Evolutionary conservation across 2,113 vertebrate genomes (phyloP), one percentile per base, ranked within the genome.

Genomic region (Nothoprocta perdicaria): DNA sequence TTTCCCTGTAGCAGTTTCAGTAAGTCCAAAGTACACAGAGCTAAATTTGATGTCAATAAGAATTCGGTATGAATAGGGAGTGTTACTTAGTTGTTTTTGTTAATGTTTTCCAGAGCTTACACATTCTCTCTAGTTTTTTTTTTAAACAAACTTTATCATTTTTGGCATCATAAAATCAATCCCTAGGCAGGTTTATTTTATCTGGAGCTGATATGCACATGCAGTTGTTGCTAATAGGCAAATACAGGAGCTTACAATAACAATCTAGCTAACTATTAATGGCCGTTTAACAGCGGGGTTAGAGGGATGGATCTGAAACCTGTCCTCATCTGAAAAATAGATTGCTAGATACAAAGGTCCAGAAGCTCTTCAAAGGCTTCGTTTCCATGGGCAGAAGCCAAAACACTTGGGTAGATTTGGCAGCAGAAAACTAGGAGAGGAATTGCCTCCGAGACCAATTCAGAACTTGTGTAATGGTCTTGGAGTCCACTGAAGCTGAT

Each of bases 41-140:
- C 87, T 93, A 94, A 96, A 94, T 96, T 95, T 86, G 68, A 95
- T 95, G 96, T 83, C 68, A 77, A 80, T 93, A 78, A 73, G 93
- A 96, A 95, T 91, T 91, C 94, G 80, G 92, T 81, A 96, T 88
- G 92, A 95, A 94, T 86, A 89, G 92, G 91, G 94, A 92, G 85
- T 92, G 89, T 88, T 90, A 92, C 92, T 94, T 68, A 80, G 91
- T 75, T 94, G 89, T 96, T 95, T 94, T 96, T 95, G 94, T 96
- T 96, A 95, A 96, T 96, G 94, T 96, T 95, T 96, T 96, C 94
- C 92, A 96, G 96, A 96, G 85, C 66, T 95, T 87, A 92, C 82
- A 94, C 84, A 94, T 94, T 96, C 69, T 57, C 61, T 85, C 89
- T 72, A 88, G 92, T 92, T 94, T 93, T 96, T 96, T 94, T 93